Evolutionary conservation across 2,797 vertebrate genomes (phyloP), one percentile per base, ranked within the genome.

Genomic region (Ctenopoma kingsleyae): DNA sequence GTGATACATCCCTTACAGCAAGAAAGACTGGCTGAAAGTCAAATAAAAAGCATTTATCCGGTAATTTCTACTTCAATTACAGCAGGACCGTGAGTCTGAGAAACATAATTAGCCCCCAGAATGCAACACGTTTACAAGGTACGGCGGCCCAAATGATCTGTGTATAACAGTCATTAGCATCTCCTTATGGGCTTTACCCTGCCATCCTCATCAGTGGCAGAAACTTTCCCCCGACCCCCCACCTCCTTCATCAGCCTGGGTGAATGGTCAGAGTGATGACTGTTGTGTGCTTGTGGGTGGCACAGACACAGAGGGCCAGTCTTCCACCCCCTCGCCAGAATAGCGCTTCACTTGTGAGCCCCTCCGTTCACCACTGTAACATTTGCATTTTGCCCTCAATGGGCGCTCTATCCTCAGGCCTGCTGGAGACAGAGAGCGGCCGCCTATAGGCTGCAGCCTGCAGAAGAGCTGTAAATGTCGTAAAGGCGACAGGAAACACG

Each of bases 301-400:
- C 84, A 86, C 65, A 77, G 81, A 89, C 88, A 93, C 89, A 92
- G 86, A 92, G 87, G 67, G 64, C 88, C 78, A 87, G 86, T 92
- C 87, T 91, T 90, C 87, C 80, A 72, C 81, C 78, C 62, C 76
- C 76, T 67, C 72, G 1, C 78, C 84, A 91, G 89, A 90, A 90
- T 88, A 86, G 83, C 62, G 83, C 82, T 88, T 91, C 86, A 83
- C 77, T 85, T 86, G 85, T 88, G 87, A 81, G 75, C 80, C 84
- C 78, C 90, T 76, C 81, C 71, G 70, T 85, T 81, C 78, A 67
- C 76, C 82, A 89, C 88, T 90, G 89, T 89, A 92, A 87, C 90
- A 93, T 92, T 93, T 91, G 89, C 91, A 93, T 92, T 91, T 88
- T 59, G 44, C 69, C 72, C 72, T 91, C 84, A 93, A 90, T 87